Percentiles rank a stretch among this genome's conserved stretches.
Conservation (phyloP, 2,888 invertebrate genomes). For the Cantharis flavilabris region DNA sequence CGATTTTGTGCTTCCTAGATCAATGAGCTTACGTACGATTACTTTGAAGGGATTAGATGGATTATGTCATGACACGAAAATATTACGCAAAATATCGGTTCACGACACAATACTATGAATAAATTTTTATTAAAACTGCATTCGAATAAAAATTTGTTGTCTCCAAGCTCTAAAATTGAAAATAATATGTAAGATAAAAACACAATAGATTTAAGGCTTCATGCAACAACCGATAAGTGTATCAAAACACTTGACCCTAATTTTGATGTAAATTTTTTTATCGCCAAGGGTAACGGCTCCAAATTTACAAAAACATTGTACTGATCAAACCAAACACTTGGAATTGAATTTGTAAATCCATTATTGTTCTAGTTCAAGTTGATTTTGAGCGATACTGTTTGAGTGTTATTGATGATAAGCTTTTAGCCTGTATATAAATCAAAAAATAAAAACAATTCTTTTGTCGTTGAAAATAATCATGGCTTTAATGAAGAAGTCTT, state of each 20-base stretch:
- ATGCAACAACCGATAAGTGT: background rate
- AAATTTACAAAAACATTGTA: background rate
- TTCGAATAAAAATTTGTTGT: background rate
- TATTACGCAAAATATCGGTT: background rate
- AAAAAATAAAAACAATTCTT: background rate
- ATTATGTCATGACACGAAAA: background rate
- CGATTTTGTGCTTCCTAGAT: conserved; percentile 12
- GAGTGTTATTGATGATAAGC: background rate
- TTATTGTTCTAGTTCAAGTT: background rate
- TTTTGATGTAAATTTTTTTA: background rate
- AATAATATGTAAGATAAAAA: no score
- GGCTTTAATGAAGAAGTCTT: background rate
- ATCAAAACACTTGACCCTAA: background rate
- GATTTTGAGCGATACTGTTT: background rate
- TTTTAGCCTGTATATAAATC: background rate
- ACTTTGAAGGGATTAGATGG: background rate
- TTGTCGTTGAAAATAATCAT: background rate
- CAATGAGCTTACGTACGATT: background rate
- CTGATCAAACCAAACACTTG: background rate
- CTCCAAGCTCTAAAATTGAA: background rate
- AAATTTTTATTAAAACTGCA: background rate
- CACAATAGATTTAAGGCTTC: no score
- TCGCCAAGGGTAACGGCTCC: no score
- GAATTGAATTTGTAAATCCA: background rate
- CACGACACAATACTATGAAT: background rate